A percentile compares a stretch with the other conserved stretches of the same genome.
Conservation (phyloP, 2,113 vertebrate genomes). For the Gnathonemus longibarbis region DNA sequence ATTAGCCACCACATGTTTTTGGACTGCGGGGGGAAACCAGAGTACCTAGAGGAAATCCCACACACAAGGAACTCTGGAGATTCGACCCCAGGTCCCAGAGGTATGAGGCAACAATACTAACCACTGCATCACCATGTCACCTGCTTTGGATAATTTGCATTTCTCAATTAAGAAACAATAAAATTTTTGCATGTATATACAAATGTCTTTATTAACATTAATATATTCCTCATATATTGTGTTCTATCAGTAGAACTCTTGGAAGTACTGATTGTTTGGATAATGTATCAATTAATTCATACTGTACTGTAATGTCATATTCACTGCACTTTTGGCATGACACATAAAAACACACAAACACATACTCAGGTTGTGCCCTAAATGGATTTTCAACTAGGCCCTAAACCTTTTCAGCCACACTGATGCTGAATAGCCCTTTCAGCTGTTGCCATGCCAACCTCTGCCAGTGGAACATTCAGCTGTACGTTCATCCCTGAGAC, state of each 20-base stretch:
- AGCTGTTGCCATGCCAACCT: constrained; percentile 97
- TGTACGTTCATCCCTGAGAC: constrained; percentile 79
- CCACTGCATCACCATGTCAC: too few relatives aligned
- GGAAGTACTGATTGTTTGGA: not conserved
- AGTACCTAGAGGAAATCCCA: too few relatives aligned
- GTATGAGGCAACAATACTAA: too few relatives aligned
- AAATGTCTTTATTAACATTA: not conserved
- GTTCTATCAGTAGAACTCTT: not conserved
- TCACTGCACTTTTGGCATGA: constrained; percentile 60
- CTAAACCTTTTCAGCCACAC: constrained; percentile 88
- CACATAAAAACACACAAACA: constrained; percentile 41
- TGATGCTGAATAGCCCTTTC: constrained; percentile 85
- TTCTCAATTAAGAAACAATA: not conserved
- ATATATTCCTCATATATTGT: not conserved
- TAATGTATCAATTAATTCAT: constrained; percentile 6
- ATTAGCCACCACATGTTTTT: too few relatives aligned
- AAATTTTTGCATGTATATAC: not conserved
- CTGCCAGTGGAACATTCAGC: constrained; percentile 83
- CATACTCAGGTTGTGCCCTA: constrained; percentile 78
- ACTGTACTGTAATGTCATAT: constrained; percentile 54
- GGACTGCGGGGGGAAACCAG: too few relatives aligned
- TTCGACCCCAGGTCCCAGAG: too few relatives aligned
- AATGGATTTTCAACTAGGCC: constrained; percentile 98
- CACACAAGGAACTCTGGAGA: too few relatives aligned
- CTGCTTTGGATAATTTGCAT: not conserved